Percentiles rank a stretch among this genome's conserved stretches.
These are phyloP conservation scores for Virgularia gustaviana DNA, from an alignment of 92 coral and sea anemone species.

Conservation along the genomic window DNA sequence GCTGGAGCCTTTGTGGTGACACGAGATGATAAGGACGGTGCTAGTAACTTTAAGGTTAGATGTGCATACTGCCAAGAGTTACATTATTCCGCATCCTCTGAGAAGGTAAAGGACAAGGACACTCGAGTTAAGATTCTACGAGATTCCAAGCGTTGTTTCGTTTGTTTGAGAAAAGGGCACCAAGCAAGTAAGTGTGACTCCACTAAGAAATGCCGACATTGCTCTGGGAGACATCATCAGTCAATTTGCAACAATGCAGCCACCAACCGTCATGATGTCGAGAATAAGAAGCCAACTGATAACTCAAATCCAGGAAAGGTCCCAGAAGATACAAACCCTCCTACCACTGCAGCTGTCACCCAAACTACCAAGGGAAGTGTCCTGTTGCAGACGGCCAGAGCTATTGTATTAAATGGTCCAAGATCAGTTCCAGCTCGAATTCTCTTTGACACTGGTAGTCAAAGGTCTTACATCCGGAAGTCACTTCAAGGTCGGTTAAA, in stretches of 20 bases:
- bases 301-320: background rate
- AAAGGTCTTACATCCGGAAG: slow-evolving; percentile 7
- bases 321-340: background rate
- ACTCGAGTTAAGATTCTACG: slow-evolving; percentile 15
- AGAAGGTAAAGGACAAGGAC: slow-evolving; percentile 9
- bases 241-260: slow-evolving; percentile 1
- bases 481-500: background rate
- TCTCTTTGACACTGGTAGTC: slow-evolving; percentile 24
- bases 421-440: slow-evolving; percentile 18
- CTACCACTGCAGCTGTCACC: slow-evolving; percentile 9
- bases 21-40: slow-evolving; percentile 5
- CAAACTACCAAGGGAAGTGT: slow-evolving; percentile 9
- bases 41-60: slow-evolving; percentile 3
- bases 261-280: background rate
- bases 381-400: slow-evolving; percentile 27
- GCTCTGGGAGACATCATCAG: slow-evolving; percentile 21
- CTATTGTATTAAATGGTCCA: slow-evolving; percentile 12
- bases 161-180: slow-evolving; percentile 8
- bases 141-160: slow-evolving; percentile 23
- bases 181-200: slow-evolving; percentile 4
- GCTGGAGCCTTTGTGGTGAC: slow-evolving; percentile 11
- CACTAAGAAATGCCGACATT: slow-evolving; percentile 19
- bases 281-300: background rate
- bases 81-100: slow-evolving; percentile 20
- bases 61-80: slow-evolving; percentile 17